Evolutionary conservation across 2,888 invertebrate genomes (phyloP), one percentile per base, ranked within the genome.

Genomic region (Linnaemya tessellans): DNA sequence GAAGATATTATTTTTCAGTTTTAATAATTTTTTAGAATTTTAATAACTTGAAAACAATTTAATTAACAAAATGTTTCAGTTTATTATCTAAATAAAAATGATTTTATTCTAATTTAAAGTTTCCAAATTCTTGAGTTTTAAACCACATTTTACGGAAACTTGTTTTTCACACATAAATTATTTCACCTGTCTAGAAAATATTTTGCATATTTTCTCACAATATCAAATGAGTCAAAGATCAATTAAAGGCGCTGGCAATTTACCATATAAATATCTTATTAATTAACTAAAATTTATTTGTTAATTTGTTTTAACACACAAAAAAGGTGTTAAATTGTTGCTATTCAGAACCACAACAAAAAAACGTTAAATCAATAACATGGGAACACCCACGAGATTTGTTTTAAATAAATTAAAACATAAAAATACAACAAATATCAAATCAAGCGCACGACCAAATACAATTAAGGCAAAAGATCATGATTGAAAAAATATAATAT

Each of bases 171-270:
- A 30, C 5, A 2, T 3, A 30, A 5, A 30, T 30, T 25, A 25
- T 25, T 56, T 25, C 13, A 22, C 13, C 25, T 30, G 30, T 35
- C 2, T 35, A 30, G 4, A 58, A 30, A 10, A 58, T 58, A 35
- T n/a, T 35, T 35, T 3, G 30, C 58, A 35, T 30, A 20, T 49
- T 46, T 43, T 20, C 2, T 20, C n/a, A 25, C 20, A 38, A 58
- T 51, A 20, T 9, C 10, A 43, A 43, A 25, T 4, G 8, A 56
- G n/a, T 73, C 2, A 35, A 60, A 49, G 15, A 60, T 49, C 35
- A 51, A 41, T 73, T 67, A 77, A 65, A 49, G 84, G 84, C 84
- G 84, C 84, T 51, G 38, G 46, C 43, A 60, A 56, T 43, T 77
- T 43, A 46, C 84, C 84, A 80, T 77, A 84, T 77, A 54, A 51